Evolutionary conservation across 2,797 vertebrate genomes (phyloP).

Genomic region (Podarcis siculus): DNA sequence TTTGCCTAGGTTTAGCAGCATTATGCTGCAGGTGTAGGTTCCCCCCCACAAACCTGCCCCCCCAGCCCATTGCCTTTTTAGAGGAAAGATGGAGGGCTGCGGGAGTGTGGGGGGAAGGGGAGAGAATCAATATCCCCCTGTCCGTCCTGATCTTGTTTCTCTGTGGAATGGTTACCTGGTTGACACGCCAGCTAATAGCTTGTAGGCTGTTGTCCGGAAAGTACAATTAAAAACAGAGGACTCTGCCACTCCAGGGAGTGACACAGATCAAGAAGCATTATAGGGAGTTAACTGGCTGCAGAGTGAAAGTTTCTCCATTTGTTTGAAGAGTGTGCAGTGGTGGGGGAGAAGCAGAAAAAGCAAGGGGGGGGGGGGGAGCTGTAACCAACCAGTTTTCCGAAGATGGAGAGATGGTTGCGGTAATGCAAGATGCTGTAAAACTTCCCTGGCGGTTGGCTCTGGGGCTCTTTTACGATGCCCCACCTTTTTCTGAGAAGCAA

Average conservation of each 20-base stretch:
- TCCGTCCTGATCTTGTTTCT: slow-evolving; percentile 62
- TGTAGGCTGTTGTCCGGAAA: slow-evolving; percentile 53
- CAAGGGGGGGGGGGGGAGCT: neutral
- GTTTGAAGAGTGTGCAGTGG: neutral
- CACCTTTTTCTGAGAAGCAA: slow-evolving; percentile 16
- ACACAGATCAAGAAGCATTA: slow-evolving; percentile 64
- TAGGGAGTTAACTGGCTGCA: slow-evolving; percentile 15
- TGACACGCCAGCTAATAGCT: slow-evolving; percentile 62
- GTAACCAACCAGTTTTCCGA: slow-evolving; percentile 4
- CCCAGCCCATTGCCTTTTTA: neutral
- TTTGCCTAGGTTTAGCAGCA: slow-evolving; percentile 56
- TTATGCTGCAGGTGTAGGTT: slow-evolving; percentile 73
- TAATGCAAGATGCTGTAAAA: slow-evolving; percentile 60
- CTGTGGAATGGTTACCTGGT: slow-evolving; percentile 69
- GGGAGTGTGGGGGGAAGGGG: neutral
- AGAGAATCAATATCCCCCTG: slow-evolving; percentile 61
- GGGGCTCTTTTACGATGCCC: slow-evolving; percentile 35
- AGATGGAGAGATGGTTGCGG: neutral
- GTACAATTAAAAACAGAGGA: slow-evolving; percentile 56
- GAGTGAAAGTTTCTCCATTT: slow-evolving; percentile 52
- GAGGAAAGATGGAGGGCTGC: neutral
- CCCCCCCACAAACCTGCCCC: neutral
- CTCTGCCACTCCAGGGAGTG: slow-evolving; percentile 22
- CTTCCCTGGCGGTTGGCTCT: slow-evolving; percentile 52
- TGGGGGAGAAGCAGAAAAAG: neutral